phyloP scores from a whole-genome alignment of 2,797 vertebrate genomes.

The Psittacula derbiana region DNA sequence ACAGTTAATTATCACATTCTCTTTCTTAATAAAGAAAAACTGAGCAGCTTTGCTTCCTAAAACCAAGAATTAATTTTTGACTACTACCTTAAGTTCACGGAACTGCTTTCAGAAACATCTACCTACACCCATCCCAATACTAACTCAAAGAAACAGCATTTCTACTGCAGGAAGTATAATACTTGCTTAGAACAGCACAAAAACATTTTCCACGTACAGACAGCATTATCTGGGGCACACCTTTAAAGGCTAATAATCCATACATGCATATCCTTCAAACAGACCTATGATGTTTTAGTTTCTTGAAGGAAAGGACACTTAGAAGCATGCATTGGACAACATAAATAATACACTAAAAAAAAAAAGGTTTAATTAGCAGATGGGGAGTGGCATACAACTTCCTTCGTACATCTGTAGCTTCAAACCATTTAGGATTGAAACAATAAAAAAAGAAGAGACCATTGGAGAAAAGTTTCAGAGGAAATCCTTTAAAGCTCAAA shows the following conservation, averaged over 20 bases:
- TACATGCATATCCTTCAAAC: neutral
- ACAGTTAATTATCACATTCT: neutral
- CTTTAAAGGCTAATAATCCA: neutral
- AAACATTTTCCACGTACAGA: neutral
- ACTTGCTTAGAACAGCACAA: neutral
- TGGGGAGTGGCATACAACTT: neutral
- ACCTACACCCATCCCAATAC: neutral
- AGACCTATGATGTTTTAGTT: fast-evolving
- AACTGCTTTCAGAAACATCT: neutral
- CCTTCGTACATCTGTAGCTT: neutral
- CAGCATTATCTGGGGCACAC: neutral
- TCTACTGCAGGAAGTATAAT: neutral
- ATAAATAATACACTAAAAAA: neutral
- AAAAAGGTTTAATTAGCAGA: neutral
- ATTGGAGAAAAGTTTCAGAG: neutral
- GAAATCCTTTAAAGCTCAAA: neutral
- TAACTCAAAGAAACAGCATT: neutral
- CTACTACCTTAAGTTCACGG: neutral
- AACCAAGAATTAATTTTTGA: neutral
- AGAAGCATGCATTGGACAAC: neutral
- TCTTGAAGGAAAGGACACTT: neutral
- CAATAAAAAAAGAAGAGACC: neutral
- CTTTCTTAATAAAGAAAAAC: neutral
- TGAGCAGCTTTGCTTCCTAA: neutral
- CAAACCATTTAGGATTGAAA: neutral